Evolutionary conservation across 2,797 vertebrate species (phyloP).

Genomic region (Podarcis lilfordi): DNA sequence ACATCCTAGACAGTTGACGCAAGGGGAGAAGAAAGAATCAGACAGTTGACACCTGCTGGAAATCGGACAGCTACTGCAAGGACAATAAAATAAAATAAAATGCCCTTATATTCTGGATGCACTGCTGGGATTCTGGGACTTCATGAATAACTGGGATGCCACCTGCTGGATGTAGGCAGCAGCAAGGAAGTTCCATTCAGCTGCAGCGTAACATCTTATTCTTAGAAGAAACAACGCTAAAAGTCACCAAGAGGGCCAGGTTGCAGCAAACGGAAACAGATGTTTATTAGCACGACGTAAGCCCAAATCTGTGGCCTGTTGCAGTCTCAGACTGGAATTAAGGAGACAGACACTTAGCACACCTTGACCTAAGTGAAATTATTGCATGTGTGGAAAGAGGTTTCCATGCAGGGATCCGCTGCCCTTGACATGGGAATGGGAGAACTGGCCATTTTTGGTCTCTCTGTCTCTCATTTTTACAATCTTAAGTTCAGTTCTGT

Average conservation of each 20-base stretch:
- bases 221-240: neutral
- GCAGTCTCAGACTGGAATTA: neutral
- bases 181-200: neutral
- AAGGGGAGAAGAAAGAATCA: neutral
- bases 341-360: neutral
- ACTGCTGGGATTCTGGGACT: neutral
- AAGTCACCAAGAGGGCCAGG: no score
- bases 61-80: no score
- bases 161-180: neutral
- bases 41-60: neutral
- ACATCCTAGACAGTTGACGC: neutral
- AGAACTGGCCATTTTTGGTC: no score
- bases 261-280: neutral
- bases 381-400: no score
- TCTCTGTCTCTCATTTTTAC: no score
- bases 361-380: no score
- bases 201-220: no score
- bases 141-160: neutral
- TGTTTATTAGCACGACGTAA: neutral
- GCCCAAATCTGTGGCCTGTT: no score
- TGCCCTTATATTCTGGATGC: neutral
- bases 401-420: no score
- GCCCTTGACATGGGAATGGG: no score
- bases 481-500: no score
- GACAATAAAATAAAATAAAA: no score